Conservation (phyloP, 2,888 invertebrate genomes). For the Osmoderma eremita region DNA sequence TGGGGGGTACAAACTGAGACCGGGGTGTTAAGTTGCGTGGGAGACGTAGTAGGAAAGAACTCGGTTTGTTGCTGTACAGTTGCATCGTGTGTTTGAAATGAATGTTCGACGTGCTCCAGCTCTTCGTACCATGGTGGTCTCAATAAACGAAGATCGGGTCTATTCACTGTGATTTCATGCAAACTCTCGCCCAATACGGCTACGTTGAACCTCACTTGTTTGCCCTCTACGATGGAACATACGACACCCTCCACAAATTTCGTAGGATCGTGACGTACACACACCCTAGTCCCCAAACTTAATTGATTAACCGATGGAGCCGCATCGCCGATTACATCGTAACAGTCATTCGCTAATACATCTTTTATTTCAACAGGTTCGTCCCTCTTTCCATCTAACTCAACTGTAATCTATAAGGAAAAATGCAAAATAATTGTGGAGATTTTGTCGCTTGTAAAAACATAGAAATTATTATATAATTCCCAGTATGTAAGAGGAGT, state of each 20-base stretch:
- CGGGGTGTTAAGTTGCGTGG: conserved; percentile 65
- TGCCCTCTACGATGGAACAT: conserved; percentile 69
- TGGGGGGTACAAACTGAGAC: conserved; percentile 67
- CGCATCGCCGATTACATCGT: conserved; percentile 92
- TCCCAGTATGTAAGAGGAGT: no score
- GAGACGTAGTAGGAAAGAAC: conserved; percentile 70
- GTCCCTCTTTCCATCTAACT: conserved; percentile 81
- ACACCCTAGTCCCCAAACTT: conserved; percentile 81
- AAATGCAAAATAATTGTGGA: not conserved
- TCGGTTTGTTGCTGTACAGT: conserved; percentile 37
- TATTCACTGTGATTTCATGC: conserved; percentile 70
- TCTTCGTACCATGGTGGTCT: conserved; percentile 98
- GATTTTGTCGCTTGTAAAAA: not conserved
- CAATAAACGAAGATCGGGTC: conserved; percentile 89
- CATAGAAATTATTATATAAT: not conserved
- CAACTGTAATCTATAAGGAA: conserved; percentile 71
- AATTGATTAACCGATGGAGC: conserved; percentile 88
- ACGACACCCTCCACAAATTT: conserved; percentile 90
- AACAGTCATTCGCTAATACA: conserved; percentile 81
- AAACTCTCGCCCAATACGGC: conserved; percentile 66
- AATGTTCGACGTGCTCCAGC: conserved; percentile 71
- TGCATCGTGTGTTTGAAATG: conserved; percentile 40
- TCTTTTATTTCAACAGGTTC: conserved; percentile 78
- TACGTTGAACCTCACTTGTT: conserved; percentile 75
- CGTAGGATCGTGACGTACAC: conserved; percentile 76